Evolutionary conservation across 64 coral and sea anemone species (phyloP).

Genomic region (Platygyra sinensis): DNA sequence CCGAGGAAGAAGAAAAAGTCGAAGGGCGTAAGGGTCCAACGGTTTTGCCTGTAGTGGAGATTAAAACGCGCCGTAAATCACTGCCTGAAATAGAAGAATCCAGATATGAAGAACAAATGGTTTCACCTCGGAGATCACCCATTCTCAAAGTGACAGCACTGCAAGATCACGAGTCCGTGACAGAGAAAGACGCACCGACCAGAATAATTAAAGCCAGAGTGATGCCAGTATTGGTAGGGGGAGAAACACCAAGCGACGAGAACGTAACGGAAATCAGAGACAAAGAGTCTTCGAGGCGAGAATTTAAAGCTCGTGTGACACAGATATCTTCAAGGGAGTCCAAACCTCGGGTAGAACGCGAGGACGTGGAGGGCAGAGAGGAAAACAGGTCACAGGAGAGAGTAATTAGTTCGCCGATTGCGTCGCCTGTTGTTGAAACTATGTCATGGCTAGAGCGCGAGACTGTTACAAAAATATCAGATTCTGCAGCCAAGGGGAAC

Average conservation of each 20-base stretch:
- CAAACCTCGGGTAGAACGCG: neutral
- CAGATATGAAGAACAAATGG: neutral
- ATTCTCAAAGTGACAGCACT: conserved; percentile 15
- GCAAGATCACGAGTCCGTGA: neutral
- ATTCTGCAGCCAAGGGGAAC: neutral
- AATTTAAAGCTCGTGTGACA: conserved; percentile 1
- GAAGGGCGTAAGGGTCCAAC: neutral
- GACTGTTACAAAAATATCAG: neutral
- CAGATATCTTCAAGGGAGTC: neutral
- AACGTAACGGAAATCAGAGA: neutral
- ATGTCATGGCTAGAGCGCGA: neutral
- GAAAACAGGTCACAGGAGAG: neutral
- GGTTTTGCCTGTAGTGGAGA: neutral
- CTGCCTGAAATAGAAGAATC: neutral
- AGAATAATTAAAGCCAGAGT: neutral
- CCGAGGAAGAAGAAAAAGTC: conserved; percentile 15
- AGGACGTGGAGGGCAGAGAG: neutral
- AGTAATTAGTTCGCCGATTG: conserved; percentile 11
- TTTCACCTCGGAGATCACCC: neutral
- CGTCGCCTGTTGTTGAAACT: conserved; percentile 12
- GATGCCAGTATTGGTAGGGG: neutral
- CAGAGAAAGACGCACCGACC: neutral
- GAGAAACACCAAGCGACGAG: neutral
- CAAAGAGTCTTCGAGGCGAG: neutral
- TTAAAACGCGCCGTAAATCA: neutral